These are phyloP conservation scores for Tragelaphus strepsiceros DNA, from an alignment of 2,113 vertebrate genomes.

Conservation along the genomic window DNA sequence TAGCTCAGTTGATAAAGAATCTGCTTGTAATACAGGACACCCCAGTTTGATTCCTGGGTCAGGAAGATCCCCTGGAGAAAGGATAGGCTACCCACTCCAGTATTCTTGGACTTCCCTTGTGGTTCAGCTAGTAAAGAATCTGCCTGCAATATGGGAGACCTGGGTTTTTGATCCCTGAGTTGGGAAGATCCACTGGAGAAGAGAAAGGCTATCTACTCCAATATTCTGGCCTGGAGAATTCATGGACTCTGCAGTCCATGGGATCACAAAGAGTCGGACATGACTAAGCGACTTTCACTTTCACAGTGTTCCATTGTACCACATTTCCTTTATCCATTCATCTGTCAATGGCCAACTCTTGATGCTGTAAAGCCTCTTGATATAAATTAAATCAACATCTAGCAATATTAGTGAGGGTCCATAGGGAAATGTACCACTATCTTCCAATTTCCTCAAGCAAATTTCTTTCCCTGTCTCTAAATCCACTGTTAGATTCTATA, in stretches of 20 bases:
- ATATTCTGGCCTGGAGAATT: background rate
- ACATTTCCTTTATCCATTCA: background rate
- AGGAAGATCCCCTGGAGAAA: background rate
- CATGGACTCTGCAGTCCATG: background rate
- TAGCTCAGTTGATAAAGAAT: background rate
- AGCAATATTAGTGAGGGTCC: background rate
- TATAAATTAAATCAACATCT: background rate
- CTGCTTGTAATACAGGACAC: background rate
- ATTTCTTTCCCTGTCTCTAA: background rate
- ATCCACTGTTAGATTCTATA: background rate
- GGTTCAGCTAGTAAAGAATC: background rate
- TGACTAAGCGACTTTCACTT: background rate
- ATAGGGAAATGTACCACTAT: background rate
- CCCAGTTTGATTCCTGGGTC: background rate
- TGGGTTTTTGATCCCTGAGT: background rate
- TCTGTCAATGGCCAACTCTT: background rate
- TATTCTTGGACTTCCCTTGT: background rate
- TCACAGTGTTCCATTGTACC: background rate
- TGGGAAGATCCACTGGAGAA: background rate
- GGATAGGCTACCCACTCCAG: background rate
- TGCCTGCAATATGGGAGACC: background rate
- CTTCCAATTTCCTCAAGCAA: background rate
- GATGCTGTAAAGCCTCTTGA: background rate
- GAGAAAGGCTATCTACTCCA: background rate
- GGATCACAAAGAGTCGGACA: background rate